phyloP scores from a whole-genome alignment of 2,888 invertebrate species.

The Drosophila parthenogenetica region DNA sequence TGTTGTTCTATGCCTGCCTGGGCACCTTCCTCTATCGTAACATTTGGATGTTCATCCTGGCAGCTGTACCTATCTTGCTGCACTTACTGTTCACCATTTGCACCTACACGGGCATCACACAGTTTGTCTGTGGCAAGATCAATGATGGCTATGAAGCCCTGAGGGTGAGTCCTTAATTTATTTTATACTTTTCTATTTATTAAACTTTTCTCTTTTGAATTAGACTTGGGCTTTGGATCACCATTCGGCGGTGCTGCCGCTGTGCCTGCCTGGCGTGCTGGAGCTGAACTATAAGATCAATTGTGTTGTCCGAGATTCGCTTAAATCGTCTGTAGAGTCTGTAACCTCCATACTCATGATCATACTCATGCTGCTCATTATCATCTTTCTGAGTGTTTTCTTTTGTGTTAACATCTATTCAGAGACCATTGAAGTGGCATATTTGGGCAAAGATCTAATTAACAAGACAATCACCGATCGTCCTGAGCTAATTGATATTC shows the following conservation, averaged over 20 bases:
- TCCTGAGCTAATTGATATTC: conserved; percentile 92
- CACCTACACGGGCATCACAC: conserved; percentile 80
- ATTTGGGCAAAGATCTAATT: conserved; percentile 93
- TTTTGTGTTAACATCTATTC: conserved; percentile 92
- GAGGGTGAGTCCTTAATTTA: conserved; percentile 44
- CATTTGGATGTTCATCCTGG: conserved; percentile 91
- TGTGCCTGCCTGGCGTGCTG: conserved; percentile 91
- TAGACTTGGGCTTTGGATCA: conserved; percentile 86
- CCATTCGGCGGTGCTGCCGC: conserved; percentile 89
- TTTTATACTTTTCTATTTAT: too few species aligned
- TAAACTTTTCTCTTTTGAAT: conserved; percentile 59
- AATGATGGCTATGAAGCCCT: conserved; percentile 66
- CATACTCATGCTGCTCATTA: conserved; percentile 92
- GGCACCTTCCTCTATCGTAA: conserved; percentile 95
- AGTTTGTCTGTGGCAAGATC: conserved; percentile 75
- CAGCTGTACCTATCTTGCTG: conserved; percentile 89
- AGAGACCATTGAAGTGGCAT: conserved; percentile 96
- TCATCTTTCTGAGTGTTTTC: conserved; percentile 92
- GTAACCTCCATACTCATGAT: conserved; percentile 95
- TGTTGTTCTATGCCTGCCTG: conserved; percentile 92
- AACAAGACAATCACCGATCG: conserved; percentile 96
- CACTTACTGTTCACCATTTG: conserved; percentile 80
- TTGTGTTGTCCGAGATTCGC: conserved; percentile 87
- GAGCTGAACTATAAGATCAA: conserved; percentile 89
- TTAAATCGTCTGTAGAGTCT: conserved; percentile 93